Evolutionary conservation across 2,888 invertebrate genomes (phyloP), one percentile per base, ranked within the genome.

Genomic region (Lasioglossum lativentre): DNA sequence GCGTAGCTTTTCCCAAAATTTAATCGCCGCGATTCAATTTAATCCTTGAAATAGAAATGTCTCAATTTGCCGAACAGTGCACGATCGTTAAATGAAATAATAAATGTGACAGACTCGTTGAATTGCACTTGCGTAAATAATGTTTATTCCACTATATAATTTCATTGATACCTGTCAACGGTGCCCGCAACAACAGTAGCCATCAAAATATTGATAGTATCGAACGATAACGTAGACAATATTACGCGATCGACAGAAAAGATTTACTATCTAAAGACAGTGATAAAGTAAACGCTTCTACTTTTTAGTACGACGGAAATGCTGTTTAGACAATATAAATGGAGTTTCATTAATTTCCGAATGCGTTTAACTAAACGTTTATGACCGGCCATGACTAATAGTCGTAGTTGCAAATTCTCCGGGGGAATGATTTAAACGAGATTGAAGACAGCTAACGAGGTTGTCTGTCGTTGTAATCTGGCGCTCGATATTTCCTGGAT

Each of bases 401-500:
- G 40, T 23, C 30, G 23, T 42, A 27, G 73, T 75, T 80, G 80
- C 81, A 82, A 83, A 81, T 77, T 38, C 86, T 63, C 78, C 76
- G 38, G 68, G 68, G 68, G 80, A 80, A 34, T 75, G 80, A 89
- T 82, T 83, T 72, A 73, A 75, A 85, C 83, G 77, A 80, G 85
- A 88, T 80, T 45, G 77, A 83, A 88, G 82, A 82, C 78, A 68
- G 74, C 72, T 82, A 86, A 89, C 80, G 78, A 84, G 82, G 80
- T 79, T 84, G 71, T 85, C 75, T 66, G 75, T 79, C 82, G 78
- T 19, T 80, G 83, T 83, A 80, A 75, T 68, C 79, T 78, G 73
- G 71, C 78, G 78, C 68, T 84, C 74, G 84, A 89, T 82, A 86
- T 88, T 87, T 82, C 78, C 68, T 66, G 66, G 79, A 89, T 84